Evolutionary conservation across 1,140 invertebrate species (phyloP).

Genomic region (Maconellicoccus hirsutus): DNA sequence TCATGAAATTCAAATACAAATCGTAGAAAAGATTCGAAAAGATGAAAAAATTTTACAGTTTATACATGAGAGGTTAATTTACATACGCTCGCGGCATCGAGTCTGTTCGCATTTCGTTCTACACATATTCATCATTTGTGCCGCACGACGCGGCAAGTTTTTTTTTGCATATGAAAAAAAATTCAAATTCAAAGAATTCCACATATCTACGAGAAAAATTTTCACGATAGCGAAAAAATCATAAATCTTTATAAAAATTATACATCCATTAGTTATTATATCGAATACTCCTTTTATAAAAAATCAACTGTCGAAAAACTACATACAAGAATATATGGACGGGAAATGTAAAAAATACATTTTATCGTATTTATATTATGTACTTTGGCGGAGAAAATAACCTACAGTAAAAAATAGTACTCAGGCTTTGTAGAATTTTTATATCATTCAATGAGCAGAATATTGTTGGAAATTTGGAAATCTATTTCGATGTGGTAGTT

Average conservation of each 20-base stretch:
- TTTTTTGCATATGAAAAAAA: background rate
- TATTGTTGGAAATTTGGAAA: no score
- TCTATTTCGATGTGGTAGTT: no score
- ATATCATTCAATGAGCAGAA: no score
- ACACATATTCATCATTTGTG: background rate
- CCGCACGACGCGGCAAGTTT: no score
- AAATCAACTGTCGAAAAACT: background rate
- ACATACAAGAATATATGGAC: no score
- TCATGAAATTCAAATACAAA: conserved; percentile 5
- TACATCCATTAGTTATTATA: background rate
- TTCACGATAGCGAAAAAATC: background rate
- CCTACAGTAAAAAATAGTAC: no score
- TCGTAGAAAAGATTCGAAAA: background rate
- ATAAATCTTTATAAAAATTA: conserved; percentile 6
- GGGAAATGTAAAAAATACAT: no score
- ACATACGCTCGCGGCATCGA: conserved; percentile 7
- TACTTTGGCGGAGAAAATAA: no score
- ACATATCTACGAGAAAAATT: background rate
- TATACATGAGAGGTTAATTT: background rate
- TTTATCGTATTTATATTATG: no score
- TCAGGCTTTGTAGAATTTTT: no score
- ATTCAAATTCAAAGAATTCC: background rate
- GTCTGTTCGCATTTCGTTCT: background rate
- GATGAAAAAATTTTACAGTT: background rate
- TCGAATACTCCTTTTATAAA: background rate